phyloP scores from a whole-genome alignment of 2,888 invertebrate genomes.

The Tinea trinotella region DNA sequence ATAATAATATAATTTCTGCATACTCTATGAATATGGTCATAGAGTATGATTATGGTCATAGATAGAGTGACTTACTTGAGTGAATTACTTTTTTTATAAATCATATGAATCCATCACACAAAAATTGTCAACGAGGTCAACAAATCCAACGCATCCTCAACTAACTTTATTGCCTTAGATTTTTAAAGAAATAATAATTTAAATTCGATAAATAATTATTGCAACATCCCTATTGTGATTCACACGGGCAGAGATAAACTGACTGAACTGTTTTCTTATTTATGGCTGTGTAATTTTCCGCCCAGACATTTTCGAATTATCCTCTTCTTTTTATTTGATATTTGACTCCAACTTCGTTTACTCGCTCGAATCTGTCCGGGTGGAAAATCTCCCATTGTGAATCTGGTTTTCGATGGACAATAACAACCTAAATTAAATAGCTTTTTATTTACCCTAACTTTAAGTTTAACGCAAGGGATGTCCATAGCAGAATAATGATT shows the following conservation, averaged over 20 bases:
- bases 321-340: slow-evolving; percentile 33
- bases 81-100: too few species aligned
- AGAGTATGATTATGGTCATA: too few species aligned
- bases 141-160: too few species aligned
- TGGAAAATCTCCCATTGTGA: slow-evolving; percentile 31
- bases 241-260: slow-evolving; percentile 29
- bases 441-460: background rate
- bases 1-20: too few species aligned
- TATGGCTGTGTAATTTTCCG: slow-evolving; percentile 25
- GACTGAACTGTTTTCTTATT: slow-evolving; percentile 33
- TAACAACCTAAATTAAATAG: background rate
- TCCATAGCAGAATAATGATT: too few species aligned
- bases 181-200: too few species aligned
- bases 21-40: too few species aligned
- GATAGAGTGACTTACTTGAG: too few species aligned
- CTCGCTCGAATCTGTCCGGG: slow-evolving; percentile 28
- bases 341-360: slow-evolving; percentile 23
- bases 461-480: too few species aligned
- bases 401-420: slow-evolving; percentile 3
- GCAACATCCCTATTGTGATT: slow-evolving; percentile 24
- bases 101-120: too few species aligned
- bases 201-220: slow-evolving; percentile 3
- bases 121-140: too few species aligned
- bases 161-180: too few species aligned
- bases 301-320: slow-evolving; percentile 29